Evolutionary conservation across 2,797 vertebrate species (phyloP).

Genomic region (Octomys mimax): DNA sequence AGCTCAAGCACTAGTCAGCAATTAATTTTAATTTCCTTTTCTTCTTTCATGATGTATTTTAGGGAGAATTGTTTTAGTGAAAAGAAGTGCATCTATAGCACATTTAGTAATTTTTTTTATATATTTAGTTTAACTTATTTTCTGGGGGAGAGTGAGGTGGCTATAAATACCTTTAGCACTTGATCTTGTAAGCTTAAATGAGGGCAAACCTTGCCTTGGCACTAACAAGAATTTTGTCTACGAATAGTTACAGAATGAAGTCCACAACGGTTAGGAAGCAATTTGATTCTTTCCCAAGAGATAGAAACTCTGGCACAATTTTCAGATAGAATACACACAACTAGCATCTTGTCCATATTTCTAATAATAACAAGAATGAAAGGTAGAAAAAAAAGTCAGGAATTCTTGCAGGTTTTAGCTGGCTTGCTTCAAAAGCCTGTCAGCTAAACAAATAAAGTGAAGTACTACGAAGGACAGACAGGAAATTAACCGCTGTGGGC

Average conservation of each 20-base stretch:
- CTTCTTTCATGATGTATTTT: slow-evolving; percentile 63
- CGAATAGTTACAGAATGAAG: slow-evolving; percentile 75
- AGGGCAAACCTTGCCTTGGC: slow-evolving; percentile 78
- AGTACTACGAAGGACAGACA: slow-evolving; percentile 51
- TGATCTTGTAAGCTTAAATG: slow-evolving; percentile 83
- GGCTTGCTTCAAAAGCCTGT: slow-evolving; percentile 79
- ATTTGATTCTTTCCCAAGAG: slow-evolving; percentile 78
- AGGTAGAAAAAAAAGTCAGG: neutral
- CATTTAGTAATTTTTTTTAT: slow-evolving; percentile 53
- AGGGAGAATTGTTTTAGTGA: slow-evolving; percentile 28
- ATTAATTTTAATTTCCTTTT: slow-evolving; percentile 63
- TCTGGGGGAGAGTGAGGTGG: slow-evolving; percentile 60
- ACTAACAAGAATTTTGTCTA: slow-evolving; percentile 82
- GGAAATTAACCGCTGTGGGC: slow-evolving; percentile 82
- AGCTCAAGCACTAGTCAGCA: slow-evolving; percentile 47
- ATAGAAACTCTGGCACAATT: slow-evolving; percentile 61
- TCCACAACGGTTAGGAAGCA: slow-evolving; percentile 65
- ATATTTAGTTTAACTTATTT: slow-evolving; percentile 71
- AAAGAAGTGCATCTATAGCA: slow-evolving; percentile 33
- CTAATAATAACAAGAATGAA: slow-evolving; percentile 73
- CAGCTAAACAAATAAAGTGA: slow-evolving; percentile 83
- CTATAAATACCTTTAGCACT: slow-evolving; percentile 82
- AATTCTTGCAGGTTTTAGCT: slow-evolving; percentile 73
- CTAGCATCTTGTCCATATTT: slow-evolving; percentile 66
- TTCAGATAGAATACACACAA: slow-evolving; percentile 56